phyloP scores from a whole-genome alignment of 2,113 vertebrate genomes.

The Phyllostomus discolor region DNA sequence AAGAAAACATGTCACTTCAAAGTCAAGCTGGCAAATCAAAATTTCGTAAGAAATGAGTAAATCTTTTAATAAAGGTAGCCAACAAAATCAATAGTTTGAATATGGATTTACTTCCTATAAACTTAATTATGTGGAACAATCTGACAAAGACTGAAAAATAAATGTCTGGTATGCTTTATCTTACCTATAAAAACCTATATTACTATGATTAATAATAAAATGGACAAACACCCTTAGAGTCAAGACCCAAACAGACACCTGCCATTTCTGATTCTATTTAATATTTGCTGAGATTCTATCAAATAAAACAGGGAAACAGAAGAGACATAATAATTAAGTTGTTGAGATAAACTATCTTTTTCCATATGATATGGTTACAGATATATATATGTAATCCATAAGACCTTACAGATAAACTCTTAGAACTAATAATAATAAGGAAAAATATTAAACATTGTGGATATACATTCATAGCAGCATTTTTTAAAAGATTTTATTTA shows the following conservation, averaged over 20 bases:
- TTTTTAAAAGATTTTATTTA: too few relatives aligned
- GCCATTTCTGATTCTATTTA: background rate
- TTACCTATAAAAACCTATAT: background rate
- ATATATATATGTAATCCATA: background rate
- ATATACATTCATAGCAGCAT: background rate
- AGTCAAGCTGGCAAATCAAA: background rate
- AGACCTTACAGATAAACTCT: background rate
- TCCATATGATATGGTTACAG: background rate
- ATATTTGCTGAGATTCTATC: background rate
- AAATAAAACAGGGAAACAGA: background rate
- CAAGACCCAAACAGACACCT: background rate
- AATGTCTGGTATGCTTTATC: background rate
- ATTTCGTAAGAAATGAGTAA: background rate
- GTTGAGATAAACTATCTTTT: background rate
- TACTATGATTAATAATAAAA: background rate
- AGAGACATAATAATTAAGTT: background rate
- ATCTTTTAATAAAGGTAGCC: background rate
- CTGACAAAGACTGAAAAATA: background rate
- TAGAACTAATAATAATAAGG: background rate
- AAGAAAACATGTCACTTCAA: background rate
- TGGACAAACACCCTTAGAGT: background rate
- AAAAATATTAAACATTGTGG: background rate
- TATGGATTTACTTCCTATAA: background rate
- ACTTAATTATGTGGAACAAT: background rate
- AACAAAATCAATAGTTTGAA: background rate